Evolutionary conservation across 2,113 vertebrate species (phyloP).

Genomic region (Theropithecus gelada): DNA sequence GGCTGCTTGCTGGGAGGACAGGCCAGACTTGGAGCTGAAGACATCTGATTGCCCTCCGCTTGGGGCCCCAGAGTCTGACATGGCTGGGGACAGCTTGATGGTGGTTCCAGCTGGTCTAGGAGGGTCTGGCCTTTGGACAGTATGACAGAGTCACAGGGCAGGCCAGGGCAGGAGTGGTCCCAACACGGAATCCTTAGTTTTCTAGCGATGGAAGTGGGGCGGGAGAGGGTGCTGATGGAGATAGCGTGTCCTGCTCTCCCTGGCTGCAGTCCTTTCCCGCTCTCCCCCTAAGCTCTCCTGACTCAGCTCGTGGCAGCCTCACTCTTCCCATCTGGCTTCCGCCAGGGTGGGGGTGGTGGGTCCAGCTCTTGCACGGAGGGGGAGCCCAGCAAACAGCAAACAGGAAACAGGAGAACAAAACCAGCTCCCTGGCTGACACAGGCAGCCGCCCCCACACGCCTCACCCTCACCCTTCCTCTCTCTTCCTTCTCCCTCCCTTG

Average conservation of each 20-base stretch:
- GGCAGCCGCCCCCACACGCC: background rate
- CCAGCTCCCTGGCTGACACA: constrained; percentile 19
- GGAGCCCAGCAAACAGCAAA: constrained; percentile 67
- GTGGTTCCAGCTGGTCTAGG: background rate
- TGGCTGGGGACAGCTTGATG: background rate
- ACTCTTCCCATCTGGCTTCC: constrained; percentile 71
- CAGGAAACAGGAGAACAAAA: constrained; percentile 80
- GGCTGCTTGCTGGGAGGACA: background rate
- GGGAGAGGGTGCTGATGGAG: background rate
- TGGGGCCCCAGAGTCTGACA: background rate
- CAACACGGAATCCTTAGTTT: background rate
- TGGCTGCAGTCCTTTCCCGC: constrained; percentile 11
- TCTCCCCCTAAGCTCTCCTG: constrained; percentile 60
- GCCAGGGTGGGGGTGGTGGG: constrained; percentile 73
- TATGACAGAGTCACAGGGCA: background rate
- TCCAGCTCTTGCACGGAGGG: constrained; percentile 61
- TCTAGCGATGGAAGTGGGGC: background rate
- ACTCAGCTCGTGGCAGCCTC: constrained; percentile 69
- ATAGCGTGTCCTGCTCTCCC: background rate
- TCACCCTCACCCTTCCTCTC: constrained; percentile 57
- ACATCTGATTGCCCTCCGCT: background rate
- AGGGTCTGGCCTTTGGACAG: background rate
- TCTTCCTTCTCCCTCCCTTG: constrained; percentile 22
- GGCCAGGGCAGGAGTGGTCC: background rate
- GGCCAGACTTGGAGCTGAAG: background rate